These are phyloP conservation scores for Cosmorhoe ocellata DNA, from an alignment of 2,888 invertebrate genomes.

Conservation along the genomic window DNA sequence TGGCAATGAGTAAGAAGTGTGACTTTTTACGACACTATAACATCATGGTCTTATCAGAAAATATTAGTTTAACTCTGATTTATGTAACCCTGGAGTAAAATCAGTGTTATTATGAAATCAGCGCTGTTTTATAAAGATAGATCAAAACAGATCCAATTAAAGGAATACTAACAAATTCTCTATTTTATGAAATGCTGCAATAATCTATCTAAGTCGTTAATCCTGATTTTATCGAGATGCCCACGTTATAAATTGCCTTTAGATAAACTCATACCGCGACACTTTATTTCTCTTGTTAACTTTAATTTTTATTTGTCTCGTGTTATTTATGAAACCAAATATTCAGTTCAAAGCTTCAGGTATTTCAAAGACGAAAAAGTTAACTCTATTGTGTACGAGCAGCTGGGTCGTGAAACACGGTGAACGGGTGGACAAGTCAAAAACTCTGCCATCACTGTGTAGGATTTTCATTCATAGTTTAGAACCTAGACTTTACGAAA, in stretches of 20 bases:
- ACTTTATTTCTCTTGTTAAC: not conserved
- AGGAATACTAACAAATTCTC: not conserved
- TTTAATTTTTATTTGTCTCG: not conserved
- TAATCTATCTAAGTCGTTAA: not conserved
- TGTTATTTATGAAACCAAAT: not conserved
- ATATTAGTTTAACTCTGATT: too few species aligned
- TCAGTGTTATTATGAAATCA: too few species aligned
- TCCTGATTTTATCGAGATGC: not conserved
- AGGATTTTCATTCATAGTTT: too few species aligned
- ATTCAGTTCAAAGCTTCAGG: not conserved
- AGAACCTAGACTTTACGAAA: too few species aligned
- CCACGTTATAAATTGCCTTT: not conserved
- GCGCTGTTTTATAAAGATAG: too few species aligned
- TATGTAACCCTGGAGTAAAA: too few species aligned
- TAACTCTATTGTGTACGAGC: not conserved
- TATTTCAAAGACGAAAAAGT: slow-evolving; percentile 3
- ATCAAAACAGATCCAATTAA: not conserved
- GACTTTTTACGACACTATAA: too few species aligned
- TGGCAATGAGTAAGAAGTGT: too few species aligned
- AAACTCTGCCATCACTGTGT: too few species aligned
- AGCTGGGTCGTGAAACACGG: not conserved
- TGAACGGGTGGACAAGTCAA: too few species aligned
- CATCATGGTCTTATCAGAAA: too few species aligned
- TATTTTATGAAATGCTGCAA: not conserved
- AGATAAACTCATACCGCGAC: not conserved